phyloP scores from a whole-genome alignment of 2,113 vertebrate species.

The Pleuronectes platessa region DNA sequence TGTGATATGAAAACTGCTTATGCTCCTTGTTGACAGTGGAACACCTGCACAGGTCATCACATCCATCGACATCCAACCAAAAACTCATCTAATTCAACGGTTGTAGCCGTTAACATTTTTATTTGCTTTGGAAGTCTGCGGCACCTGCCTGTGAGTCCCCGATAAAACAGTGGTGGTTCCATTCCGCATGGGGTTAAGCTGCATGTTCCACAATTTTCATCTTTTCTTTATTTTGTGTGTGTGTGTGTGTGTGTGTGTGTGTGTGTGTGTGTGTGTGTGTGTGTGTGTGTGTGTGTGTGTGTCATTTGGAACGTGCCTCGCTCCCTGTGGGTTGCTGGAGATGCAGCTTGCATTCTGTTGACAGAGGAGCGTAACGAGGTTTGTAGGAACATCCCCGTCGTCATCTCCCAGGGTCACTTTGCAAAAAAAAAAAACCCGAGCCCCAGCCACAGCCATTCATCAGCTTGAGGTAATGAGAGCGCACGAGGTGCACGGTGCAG shows the following conservation, averaged over 20 bases:
- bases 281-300: too few species aligned
- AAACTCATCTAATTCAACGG: constrained; percentile 35
- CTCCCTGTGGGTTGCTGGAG: constrained; percentile 41
- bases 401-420: constrained; percentile 82
- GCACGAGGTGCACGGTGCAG: constrained; percentile 64
- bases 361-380: constrained; percentile 52
- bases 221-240: constrained; percentile 1
- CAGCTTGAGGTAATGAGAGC: constrained; percentile 83
- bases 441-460: constrained; percentile 75
- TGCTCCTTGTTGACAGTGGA: constrained; percentile 62
- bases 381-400: constrained; percentile 59
- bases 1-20: constrained; percentile 54
- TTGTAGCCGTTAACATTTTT: constrained; percentile 25
- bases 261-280: too few species aligned
- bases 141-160: constrained; percentile 35
- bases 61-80: constrained; percentile 49
- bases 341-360: constrained; percentile 20
- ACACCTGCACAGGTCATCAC: constrained; percentile 52
- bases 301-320: constrained; percentile 14
- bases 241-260: background rate
- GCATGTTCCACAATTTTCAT: constrained; percentile 65
- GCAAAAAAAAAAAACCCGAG: constrained; percentile 46
- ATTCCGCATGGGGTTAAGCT: constrained; percentile 59
- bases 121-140: constrained; percentile 25
- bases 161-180: constrained; percentile 21